phyloP scores from a whole-genome alignment of 2,113 vertebrate species.

The Clarias batrachus region DNA sequence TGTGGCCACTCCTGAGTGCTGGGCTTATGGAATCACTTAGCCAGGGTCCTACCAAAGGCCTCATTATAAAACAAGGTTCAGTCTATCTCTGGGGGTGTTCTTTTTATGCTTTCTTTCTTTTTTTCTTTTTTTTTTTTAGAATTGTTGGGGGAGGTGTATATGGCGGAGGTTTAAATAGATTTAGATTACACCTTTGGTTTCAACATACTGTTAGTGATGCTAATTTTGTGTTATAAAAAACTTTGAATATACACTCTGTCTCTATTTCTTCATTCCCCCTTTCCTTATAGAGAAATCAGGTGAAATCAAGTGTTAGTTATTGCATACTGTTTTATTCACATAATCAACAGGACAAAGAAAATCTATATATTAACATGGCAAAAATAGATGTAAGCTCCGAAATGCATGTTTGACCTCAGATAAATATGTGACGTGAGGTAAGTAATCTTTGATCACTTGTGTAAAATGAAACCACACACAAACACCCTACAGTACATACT shows the following conservation, averaged over 20 bases:
- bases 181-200: conserved; percentile 12
- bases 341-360: neutral
- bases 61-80: conserved; percentile 39
- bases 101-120: neutral
- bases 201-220: neutral
- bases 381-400: neutral
- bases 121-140: neutral
- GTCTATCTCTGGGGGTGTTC: conserved; percentile 27
- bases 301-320: neutral
- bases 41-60: conserved; percentile 43
- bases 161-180: neutral
- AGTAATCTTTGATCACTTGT: neutral
- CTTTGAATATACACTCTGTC: too few relatives aligned
- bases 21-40: conserved; percentile 54
- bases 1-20: conserved; percentile 71
- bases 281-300: neutral
- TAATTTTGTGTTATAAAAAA: neutral
- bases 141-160: neutral
- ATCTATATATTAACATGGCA: neutral
- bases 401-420: neutral
- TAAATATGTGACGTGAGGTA: neutral
- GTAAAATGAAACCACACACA: neutral
- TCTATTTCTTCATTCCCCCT: neutral
- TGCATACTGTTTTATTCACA: neutral
- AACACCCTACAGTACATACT: neutral